These are phyloP conservation scores for Drosophila suzukii DNA, from an alignment of 1,140 invertebrate genomes.

Conservation along the genomic window DNA sequence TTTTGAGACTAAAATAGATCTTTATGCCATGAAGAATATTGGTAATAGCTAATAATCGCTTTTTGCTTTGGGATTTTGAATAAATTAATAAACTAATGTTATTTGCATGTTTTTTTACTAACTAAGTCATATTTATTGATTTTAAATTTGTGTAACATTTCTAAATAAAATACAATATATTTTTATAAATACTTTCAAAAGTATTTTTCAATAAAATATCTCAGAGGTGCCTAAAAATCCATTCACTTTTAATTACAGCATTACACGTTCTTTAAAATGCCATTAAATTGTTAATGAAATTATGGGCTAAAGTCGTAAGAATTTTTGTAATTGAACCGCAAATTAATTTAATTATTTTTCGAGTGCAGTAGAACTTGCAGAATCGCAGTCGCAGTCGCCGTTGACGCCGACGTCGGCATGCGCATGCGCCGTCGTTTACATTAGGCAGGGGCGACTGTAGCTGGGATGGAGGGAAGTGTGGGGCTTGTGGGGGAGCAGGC, in stretches of 20 bases:
- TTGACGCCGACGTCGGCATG: slow-evolving; percentile 66
- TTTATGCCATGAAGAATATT: no score
- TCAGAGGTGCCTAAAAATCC: background rate
- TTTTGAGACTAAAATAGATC: no score
- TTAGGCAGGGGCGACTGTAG: slow-evolving; percentile 48
- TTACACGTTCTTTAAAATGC: background rate
- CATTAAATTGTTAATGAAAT: background rate
- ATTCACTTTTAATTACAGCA: background rate
- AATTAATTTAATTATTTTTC: slow-evolving; percentile 18
- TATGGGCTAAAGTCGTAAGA: background rate
- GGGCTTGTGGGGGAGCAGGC: slow-evolving; percentile 33
- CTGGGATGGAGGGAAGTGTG: background rate
- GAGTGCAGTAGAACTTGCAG: slow-evolving; percentile 32
- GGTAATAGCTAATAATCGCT: no score
- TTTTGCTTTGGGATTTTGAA: no score
- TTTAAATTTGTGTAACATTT: background rate
- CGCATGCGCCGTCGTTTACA: slow-evolving; percentile 76
- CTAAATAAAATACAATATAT: no score
- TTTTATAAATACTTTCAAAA: no score
- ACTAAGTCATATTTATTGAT: no score
- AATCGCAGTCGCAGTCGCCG: slow-evolving; percentile 6
- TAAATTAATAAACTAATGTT: no score
- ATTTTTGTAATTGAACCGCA: slow-evolving; percentile 1
- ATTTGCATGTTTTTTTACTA: no score
- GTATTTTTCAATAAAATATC: no score